phyloP scores from a whole-genome alignment of 2,797 vertebrate genomes.

The Potorous gilbertii region DNA sequence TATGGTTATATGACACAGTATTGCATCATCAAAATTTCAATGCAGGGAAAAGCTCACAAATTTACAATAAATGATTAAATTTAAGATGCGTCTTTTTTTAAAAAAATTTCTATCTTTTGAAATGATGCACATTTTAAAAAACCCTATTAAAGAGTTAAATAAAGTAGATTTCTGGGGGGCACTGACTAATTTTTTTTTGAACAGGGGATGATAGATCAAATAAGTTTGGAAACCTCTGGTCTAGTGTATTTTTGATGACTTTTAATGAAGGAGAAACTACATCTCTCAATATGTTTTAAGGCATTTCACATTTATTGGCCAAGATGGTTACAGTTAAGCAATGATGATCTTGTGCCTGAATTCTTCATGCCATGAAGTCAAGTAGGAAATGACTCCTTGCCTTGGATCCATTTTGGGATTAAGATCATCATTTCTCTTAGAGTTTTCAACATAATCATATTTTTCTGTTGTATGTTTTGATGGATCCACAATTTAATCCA shows the following conservation, averaged over 20 bases:
- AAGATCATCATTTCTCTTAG: conserved; percentile 19
- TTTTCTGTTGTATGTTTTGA: background rate
- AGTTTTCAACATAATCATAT: background rate
- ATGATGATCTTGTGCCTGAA: conserved; percentile 4
- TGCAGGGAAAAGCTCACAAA: too few species aligned
- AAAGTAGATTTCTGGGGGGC: too few species aligned
- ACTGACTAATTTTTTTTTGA: too few species aligned
- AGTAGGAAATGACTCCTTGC: conserved; percentile 32
- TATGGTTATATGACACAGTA: too few species aligned
- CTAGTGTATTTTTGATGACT: background rate
- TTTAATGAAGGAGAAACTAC: conserved; percentile 11
- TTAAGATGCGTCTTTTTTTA: too few species aligned
- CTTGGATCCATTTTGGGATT: conserved; percentile 40
- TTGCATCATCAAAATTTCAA: too few species aligned
- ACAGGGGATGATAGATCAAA: too few species aligned
- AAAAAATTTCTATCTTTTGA: too few species aligned
- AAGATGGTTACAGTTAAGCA: conserved; percentile 48
- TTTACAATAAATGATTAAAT: too few species aligned
- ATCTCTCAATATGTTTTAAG: conserved; percentile 38
- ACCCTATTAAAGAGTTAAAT: too few species aligned
- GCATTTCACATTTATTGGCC: conserved; percentile 10
- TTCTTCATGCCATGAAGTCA: conserved; percentile 27
- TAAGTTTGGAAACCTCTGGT: too few species aligned
- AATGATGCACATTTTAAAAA: too few species aligned
- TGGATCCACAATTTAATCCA: background rate